Evolutionary conservation across 2,113 vertebrate species (phyloP).

Genomic region (Pseudopodoces humilis): DNA sequence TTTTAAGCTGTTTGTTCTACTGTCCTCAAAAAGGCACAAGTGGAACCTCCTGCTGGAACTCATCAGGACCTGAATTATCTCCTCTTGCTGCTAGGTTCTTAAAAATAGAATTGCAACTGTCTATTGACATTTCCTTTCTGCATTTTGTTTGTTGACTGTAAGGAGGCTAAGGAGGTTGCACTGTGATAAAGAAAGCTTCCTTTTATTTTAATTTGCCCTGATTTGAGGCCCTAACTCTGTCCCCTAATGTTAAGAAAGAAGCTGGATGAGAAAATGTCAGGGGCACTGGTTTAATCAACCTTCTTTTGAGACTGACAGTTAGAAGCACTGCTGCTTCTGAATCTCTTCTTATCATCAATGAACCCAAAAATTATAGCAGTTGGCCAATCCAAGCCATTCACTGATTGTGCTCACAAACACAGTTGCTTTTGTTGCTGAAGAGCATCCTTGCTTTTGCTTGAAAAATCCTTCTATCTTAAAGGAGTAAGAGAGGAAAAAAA

Average conservation of each 20-base stretch:
- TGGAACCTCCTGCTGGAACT: neutral
- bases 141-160: neutral
- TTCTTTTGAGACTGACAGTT: neutral
- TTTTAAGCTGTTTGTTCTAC: neutral
- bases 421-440: neutral
- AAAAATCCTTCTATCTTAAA: neutral
- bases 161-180: neutral
- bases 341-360: neutral
- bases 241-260: neutral
- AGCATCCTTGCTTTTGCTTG: neutral
- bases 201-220: neutral
- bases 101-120: neutral
- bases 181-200: neutral
- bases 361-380: rapidly evolving
- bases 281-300: neutral
- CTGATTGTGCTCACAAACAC: neutral
- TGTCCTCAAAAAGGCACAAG: neutral
- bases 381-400: neutral
- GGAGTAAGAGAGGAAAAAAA: neutral
- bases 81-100: neutral
- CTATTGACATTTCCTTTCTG: neutral
- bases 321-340: neutral
- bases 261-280: neutral
- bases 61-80: neutral
- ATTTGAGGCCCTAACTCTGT: neutral